These are phyloP conservation scores for Coracias cyanogaster DNA, from an alignment of 2,797 vertebrate genomes.

Conservation along the genomic window DNA sequence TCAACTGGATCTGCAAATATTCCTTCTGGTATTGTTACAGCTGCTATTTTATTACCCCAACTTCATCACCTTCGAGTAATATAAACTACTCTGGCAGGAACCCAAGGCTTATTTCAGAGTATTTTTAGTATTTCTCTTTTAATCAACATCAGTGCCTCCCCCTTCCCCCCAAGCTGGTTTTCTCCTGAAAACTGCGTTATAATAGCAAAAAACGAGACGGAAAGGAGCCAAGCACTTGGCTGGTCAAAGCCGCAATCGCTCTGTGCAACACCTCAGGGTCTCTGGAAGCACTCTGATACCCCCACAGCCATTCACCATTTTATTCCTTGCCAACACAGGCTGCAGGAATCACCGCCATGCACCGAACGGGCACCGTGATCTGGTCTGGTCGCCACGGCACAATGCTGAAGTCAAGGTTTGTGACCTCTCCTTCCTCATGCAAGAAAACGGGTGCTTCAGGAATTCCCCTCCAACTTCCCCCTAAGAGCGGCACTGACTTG, in stretches of 20 bases:
- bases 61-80: not conserved
- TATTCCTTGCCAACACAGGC: not conserved
- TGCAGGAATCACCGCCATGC: not conserved
- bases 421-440: not conserved
- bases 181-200: not conserved
- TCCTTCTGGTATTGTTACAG: not conserved
- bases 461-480: not conserved
- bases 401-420: not conserved
- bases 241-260: not conserved
- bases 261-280: not conserved
- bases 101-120: not conserved
- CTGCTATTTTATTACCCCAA: not conserved
- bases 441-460: not conserved
- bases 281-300: not conserved
- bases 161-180: not conserved
- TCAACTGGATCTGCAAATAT: not conserved
- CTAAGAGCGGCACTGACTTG: not conserved
- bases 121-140: not conserved
- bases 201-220: not conserved
- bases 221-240: not conserved
- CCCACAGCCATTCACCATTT: not conserved
- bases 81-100: not conserved
- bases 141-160: not conserved
- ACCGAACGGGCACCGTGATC: rapidly evolving
- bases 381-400: not conserved